Conservation (phyloP, 2,888 invertebrate genomes). For the Drosophila mimica region DNA sequence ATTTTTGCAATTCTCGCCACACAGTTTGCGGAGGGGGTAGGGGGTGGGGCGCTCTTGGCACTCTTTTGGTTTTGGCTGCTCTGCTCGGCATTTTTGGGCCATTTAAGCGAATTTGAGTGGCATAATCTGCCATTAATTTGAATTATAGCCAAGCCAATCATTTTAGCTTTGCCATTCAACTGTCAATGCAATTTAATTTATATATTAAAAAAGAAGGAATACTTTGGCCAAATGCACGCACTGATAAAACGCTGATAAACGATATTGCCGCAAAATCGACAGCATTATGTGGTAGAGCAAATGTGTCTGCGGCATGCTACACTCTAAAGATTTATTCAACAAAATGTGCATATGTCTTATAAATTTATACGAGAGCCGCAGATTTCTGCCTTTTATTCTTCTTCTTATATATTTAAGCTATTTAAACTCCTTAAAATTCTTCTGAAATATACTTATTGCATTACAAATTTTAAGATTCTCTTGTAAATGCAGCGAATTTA, state of each 20-base stretch:
- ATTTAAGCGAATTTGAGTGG: constrained; percentile 75
- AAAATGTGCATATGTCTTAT: neutral
- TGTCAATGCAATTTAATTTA: constrained; percentile 72
- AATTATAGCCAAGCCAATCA: constrained; percentile 76
- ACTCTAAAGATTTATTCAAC: constrained; percentile 18
- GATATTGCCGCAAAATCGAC: constrained; percentile 37
- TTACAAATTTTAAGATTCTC: neutral
- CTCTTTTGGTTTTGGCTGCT: constrained; percentile 42
- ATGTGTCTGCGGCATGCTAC: constrained; percentile 18
- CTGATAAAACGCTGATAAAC: constrained; percentile 62
- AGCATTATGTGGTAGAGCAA: constrained; percentile 18
- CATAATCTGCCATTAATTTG: constrained; percentile 80
- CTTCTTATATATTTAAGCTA: too few species aligned
- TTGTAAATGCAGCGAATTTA: neutral
- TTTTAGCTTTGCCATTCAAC: constrained; percentile 71
- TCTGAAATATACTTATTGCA: neutral
- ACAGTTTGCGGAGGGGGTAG: constrained; percentile 12
- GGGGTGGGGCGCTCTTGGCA: constrained; percentile 51
- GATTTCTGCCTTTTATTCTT: neutral
- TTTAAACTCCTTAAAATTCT: neutral
- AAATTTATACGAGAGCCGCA: neutral
- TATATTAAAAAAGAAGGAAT: constrained; percentile 27
- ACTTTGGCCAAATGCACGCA: constrained; percentile 49
- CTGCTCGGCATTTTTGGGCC: constrained; percentile 66
- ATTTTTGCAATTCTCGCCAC: constrained; percentile 9